Evolutionary conservation across 2,797 vertebrate species (phyloP).

Genomic region (Hyperoplus lanceolatus): DNA sequence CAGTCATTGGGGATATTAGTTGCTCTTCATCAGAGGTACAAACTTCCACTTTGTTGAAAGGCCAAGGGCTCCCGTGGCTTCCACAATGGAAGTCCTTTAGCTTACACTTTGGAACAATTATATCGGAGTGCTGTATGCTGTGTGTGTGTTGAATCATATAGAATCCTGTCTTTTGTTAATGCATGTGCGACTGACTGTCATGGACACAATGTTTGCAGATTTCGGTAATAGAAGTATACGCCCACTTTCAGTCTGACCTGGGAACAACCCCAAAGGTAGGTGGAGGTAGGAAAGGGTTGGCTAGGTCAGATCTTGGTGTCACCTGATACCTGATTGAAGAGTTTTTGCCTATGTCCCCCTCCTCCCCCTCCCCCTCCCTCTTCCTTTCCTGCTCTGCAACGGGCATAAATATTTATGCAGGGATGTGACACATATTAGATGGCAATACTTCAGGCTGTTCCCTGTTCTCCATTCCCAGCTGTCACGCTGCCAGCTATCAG

Average conservation of each 20-base stretch:
- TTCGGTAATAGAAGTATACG: slow-evolving; percentile 8
- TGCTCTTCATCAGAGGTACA: slow-evolving; percentile 38
- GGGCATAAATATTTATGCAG: slow-evolving; percentile 88
- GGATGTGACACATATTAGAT: slow-evolving; percentile 87
- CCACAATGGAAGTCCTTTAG: slow-evolving; percentile 9
- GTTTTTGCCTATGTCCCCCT: slow-evolving; percentile 62
- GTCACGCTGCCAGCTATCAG: slow-evolving; percentile 86
- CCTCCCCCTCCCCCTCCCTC: slow-evolving; percentile 23
- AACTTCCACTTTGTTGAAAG: slow-evolving; percentile 41
- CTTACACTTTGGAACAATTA: slow-evolving; percentile 24
- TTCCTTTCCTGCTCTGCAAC: slow-evolving; percentile 70
- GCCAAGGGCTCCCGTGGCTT: slow-evolving; percentile 45
- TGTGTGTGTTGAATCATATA: slow-evolving; percentile 17
- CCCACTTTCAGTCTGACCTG: slow-evolving; percentile 11
- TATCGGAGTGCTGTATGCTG: slow-evolving; percentile 16
- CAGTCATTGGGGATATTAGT: slow-evolving; percentile 24
- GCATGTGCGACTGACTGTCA: slow-evolving; percentile 4
- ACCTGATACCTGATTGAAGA: slow-evolving; percentile 81
- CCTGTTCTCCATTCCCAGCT: slow-evolving; percentile 87
- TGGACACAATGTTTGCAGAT: slow-evolving; percentile 26
- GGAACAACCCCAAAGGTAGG: slow-evolving; percentile 17
- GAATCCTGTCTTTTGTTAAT: slow-evolving; percentile 30
- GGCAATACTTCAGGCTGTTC: slow-evolving; percentile 87
- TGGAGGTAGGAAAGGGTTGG: slow-evolving; percentile 31
- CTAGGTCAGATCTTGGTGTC: slow-evolving; percentile 61